phyloP scores from a whole-genome alignment of 2,888 invertebrate genomes.

The Ochropleura plecta region DNA sequence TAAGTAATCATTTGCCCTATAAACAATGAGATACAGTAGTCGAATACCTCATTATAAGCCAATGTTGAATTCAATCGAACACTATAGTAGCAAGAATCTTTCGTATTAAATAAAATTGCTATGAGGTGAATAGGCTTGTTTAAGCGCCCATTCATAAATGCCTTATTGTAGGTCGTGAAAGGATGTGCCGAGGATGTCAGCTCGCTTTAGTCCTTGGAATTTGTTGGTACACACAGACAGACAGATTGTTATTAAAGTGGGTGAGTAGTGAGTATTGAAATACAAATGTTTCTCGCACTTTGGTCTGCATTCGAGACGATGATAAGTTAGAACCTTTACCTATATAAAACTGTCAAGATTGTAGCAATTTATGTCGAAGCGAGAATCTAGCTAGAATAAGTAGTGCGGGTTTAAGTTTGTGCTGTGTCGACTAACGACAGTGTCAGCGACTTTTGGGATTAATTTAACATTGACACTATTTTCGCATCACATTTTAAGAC shows the following conservation, averaged over 20 bases:
- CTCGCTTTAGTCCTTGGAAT: constrained; percentile 81
- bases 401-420: background rate
- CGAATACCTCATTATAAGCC: constrained; percentile 5
- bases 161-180: constrained; percentile 78
- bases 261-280: constrained; percentile 47
- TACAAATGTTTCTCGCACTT: constrained; percentile 25
- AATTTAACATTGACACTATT: constrained; percentile 69
- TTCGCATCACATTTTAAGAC: constrained; percentile 59
- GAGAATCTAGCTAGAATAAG: background rate
- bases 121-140: constrained; percentile 37
- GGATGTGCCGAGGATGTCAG: constrained; percentile 80
- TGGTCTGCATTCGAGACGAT: background rate
- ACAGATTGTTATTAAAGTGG: constrained; percentile 20
- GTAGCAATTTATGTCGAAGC: background rate
- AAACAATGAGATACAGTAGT: constrained; percentile 42
- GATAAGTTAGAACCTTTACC: background rate
- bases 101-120: constrained; percentile 38
- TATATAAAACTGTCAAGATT: background rate
- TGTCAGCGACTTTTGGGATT: constrained; percentile 53
- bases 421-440: constrained; percentile 7
- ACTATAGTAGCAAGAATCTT: constrained; percentile 9
- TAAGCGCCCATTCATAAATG: constrained; percentile 61
- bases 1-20: background rate
- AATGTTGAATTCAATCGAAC: constrained; percentile 35
- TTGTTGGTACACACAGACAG: constrained; percentile 37